Evolutionary conservation across 2,797 vertebrate genomes (phyloP).

Genomic region (Hylomyscus alleni): DNA sequence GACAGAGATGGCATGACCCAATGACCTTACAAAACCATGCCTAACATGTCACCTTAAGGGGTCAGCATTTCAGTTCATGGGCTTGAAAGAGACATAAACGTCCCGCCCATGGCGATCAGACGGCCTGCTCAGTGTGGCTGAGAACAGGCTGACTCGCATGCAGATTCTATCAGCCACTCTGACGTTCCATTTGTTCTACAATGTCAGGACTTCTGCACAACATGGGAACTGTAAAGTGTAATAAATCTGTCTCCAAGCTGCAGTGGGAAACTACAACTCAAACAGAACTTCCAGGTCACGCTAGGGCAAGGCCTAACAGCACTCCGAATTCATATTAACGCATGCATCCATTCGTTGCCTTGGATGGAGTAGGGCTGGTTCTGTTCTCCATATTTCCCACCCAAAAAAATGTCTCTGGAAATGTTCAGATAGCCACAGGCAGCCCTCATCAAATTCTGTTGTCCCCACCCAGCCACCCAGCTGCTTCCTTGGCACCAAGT

Average conservation of each 20-base stretch:
- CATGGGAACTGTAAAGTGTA: background rate
- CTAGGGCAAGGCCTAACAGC: background rate
- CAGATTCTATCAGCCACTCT: background rate
- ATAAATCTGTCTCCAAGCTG: conserved; percentile 9
- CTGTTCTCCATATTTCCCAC: conserved; percentile 24
- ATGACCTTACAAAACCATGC: background rate
- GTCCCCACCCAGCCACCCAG: conserved; percentile 68
- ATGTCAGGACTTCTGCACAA: conserved; percentile 19
- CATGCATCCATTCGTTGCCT: background rate
- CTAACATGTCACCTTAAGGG: background rate
- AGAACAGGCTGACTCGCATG: background rate
- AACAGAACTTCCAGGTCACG: background rate
- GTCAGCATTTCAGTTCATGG: background rate
- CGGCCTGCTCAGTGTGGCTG: background rate
- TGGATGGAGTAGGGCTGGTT: background rate
- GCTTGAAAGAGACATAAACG: background rate
- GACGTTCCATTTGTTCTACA: background rate
- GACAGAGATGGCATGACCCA: background rate
- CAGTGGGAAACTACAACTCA: conserved; percentile 8
- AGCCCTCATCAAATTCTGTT: conserved; percentile 42
- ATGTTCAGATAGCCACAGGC: conserved; percentile 30
- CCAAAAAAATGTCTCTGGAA: background rate
- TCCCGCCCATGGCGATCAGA: background rate
- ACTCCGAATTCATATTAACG: background rate
- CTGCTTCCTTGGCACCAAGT: conserved; percentile 36